Percentiles rank a stretch among this genome's conserved stretches.
Evolutionary conservation across 2,797 vertebrate genomes (phyloP).

Genomic region (Lepus townsendii): DNA sequence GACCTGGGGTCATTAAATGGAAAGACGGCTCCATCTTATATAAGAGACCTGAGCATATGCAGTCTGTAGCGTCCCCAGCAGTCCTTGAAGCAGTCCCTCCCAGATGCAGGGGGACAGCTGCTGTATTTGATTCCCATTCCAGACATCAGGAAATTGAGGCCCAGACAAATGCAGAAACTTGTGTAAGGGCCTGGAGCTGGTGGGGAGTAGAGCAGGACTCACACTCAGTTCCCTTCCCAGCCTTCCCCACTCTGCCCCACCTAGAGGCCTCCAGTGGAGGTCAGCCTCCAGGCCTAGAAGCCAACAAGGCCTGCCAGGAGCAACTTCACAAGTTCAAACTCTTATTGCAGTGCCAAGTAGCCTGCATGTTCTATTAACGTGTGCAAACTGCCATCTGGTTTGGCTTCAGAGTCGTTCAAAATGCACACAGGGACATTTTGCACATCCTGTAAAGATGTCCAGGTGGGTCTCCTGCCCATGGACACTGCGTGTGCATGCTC

Average conservation of each 20-base stretch:
- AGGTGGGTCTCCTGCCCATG: neutral
- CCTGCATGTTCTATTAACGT: neutral
- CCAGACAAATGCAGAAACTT: neutral
- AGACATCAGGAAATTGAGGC: neutral
- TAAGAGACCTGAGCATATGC: neutral
- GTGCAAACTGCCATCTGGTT: neutral
- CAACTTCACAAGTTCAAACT: neutral
- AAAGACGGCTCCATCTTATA: neutral
- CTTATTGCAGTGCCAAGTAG: neutral
- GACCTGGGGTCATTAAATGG: neutral
- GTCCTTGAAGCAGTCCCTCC: neutral
- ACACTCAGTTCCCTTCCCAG: neutral
- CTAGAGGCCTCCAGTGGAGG: neutral
- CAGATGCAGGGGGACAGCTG: neutral
- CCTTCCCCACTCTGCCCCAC: neutral
- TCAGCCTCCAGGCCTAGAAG: neutral
- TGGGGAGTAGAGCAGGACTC: neutral
- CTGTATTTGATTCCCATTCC: neutral
- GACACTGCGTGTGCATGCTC: neutral
- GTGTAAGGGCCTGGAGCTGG: neutral
- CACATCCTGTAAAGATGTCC: neutral
- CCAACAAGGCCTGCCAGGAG: neutral
- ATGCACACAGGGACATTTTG: neutral
- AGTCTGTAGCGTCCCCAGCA: neutral
- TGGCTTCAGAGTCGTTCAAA: constrained; percentile 9